phyloP scores from a whole-genome alignment of 2,888 invertebrate species.

The Lasioglossum leucozonium region DNA sequence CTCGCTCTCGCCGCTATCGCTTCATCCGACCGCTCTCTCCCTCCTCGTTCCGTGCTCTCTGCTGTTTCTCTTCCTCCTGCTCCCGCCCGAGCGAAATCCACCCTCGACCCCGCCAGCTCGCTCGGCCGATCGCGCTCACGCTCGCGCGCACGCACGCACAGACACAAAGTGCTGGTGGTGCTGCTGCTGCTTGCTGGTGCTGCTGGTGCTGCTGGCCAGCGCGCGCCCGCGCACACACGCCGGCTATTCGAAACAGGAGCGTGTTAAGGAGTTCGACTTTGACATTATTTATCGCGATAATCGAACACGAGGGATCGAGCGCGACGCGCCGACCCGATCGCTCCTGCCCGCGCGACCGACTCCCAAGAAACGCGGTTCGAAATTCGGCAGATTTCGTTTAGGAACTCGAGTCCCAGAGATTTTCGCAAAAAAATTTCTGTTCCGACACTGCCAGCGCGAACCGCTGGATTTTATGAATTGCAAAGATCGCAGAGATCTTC shows the following conservation, averaged over 20 bases:
- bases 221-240: slow-evolving; percentile 13
- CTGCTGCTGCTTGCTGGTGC: neutral
- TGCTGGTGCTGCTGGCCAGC: slow-evolving; percentile 10
- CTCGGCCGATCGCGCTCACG: slow-evolving; percentile 46
- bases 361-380: neutral
- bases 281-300: slow-evolving; percentile 48
- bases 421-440: neutral
- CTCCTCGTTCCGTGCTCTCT: slow-evolving; percentile 37
- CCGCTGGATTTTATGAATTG: neutral
- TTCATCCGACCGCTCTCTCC: slow-evolving; percentile 48
- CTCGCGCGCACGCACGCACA: slow-evolving; percentile 46
- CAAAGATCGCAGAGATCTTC: neutral
- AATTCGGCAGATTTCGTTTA: neutral
- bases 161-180: neutral
- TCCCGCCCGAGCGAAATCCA: slow-evolving; percentile 49
- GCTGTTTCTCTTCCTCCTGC: slow-evolving; percentile 37
- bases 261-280: slow-evolving; percentile 63
- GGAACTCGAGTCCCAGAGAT: neutral
- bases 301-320: slow-evolving; percentile 20
- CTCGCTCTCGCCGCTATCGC: slow-evolving; percentile 36
- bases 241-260: slow-evolving; percentile 62
- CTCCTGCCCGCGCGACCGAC: neutral
- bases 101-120: slow-evolving; percentile 61
- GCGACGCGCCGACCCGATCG: neutral
- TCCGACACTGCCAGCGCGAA: no score